phyloP scores from a whole-genome alignment of 2,113 vertebrate genomes.

The Poeciliopsis prolifica region DNA sequence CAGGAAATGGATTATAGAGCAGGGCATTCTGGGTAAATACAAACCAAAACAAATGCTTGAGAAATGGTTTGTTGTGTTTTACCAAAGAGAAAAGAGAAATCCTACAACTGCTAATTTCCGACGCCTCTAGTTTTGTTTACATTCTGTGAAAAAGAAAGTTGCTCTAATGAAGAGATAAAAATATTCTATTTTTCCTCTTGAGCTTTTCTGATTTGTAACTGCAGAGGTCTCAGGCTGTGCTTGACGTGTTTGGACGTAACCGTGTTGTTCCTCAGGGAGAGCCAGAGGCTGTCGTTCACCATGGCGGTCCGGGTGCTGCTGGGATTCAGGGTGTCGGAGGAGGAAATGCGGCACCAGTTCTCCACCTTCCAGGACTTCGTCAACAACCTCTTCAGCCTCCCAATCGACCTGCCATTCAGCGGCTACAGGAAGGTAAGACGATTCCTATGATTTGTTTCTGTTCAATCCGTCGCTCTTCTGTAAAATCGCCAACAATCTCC shows the following conservation, averaged over 20 bases:
- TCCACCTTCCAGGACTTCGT: constrained; percentile 95
- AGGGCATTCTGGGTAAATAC: too few species aligned
- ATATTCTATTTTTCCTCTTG: background rate
- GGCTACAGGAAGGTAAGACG: constrained; percentile 91
- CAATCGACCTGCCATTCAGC: constrained; percentile 94
- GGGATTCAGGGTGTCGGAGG: constrained; percentile 92
- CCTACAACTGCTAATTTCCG: too few species aligned
- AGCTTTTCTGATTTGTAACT: background rate
- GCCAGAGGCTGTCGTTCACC: constrained; percentile 93
- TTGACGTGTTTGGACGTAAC: background rate
- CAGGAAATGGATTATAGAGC: too few species aligned
- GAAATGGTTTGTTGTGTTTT: too few species aligned
- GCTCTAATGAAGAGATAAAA: too few species aligned
- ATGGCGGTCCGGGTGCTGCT: constrained; percentile 95
- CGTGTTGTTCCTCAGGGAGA: constrained; percentile 76
- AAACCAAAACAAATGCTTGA: too few species aligned
- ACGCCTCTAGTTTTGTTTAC: too few species aligned
- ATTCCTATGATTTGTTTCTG: too few species aligned
- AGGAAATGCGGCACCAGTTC: constrained; percentile 90
- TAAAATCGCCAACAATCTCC: too few species aligned
- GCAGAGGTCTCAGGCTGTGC: background rate
- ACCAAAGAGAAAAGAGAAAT: too few species aligned
- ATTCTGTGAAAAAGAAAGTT: too few species aligned
- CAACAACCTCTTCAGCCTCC: constrained; percentile 96
- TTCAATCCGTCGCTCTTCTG: too few species aligned